phyloP scores from a whole-genome alignment of 2,797 vertebrate species.

The Scyliorhinus canicula region DNA sequence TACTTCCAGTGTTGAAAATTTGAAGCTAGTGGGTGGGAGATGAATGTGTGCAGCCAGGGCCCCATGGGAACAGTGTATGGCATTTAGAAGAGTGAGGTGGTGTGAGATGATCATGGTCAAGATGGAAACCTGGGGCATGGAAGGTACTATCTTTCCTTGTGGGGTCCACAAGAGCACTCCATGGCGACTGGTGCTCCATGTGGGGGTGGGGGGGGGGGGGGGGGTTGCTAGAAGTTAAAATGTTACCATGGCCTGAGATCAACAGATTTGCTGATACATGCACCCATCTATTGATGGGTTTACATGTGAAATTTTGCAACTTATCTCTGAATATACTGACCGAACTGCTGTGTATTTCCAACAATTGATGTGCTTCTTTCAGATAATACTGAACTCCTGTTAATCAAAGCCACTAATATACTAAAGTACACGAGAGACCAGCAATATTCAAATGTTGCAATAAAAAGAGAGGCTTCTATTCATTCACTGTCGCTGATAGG shows the following conservation, averaged over 20 bases:
- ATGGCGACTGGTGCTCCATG: not conserved
- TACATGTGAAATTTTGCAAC: not conserved
- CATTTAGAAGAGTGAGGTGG: not conserved
- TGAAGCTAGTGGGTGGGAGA: not conserved
- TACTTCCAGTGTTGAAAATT: not conserved
- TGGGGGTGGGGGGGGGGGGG: too few relatives aligned
- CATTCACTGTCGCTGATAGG: not conserved
- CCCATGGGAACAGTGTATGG: not conserved
- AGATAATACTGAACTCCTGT: not conserved
- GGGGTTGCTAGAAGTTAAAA: not conserved
- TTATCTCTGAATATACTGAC: not conserved
- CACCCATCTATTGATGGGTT: not conserved
- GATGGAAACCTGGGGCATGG: not conserved
- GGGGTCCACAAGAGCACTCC: not conserved
- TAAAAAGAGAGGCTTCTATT: not conserved
- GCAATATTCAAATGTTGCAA: not conserved
- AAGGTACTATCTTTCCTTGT: too few relatives aligned
- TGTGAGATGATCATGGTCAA: not conserved
- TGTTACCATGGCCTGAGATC: not conserved
- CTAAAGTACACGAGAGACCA: not conserved
- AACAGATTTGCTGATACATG: not conserved
- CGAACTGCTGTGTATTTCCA: not conserved
- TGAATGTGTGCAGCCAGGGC: not conserved
- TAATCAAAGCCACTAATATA: not conserved
- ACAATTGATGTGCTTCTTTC: not conserved